A percentile compares a stretch with the other conserved stretches of the same genome.
Evolutionary conservation across 2,113 vertebrate genomes (phyloP).

Genomic region (Propithecus coquereli): DNA sequence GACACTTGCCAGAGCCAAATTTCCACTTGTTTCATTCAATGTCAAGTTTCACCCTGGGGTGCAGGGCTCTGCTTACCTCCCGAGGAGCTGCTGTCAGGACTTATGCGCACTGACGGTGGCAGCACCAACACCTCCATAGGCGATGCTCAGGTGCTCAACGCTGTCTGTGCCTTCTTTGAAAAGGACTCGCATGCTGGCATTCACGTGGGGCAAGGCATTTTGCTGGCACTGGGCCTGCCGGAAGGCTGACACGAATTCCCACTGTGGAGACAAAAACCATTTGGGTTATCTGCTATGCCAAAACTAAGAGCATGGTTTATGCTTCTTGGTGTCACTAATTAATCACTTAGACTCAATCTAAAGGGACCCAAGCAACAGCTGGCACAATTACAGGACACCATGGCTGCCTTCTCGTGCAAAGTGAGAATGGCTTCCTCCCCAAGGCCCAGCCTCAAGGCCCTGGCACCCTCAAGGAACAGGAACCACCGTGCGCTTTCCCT

Average conservation of each 20-base stretch:
- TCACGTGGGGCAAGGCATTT: slow-evolving; percentile 86
- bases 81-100: slow-evolving; percentile 80
- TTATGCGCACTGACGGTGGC: slow-evolving; percentile 79
- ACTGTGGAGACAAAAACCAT: slow-evolving; percentile 78
- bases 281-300: neutral
- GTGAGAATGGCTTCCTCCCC: neutral
- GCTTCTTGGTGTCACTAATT: neutral
- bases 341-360: neutral
- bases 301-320: neutral
- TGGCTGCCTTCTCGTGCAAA: neutral
- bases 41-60: neutral
- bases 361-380: neutral
- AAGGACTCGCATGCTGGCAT: slow-evolving; percentile 88
- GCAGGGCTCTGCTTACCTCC: slow-evolving; percentile 76
- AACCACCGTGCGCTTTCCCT: neutral
- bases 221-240: slow-evolving; percentile 90
- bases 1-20: neutral
- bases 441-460: accelerated
- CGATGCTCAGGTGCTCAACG: slow-evolving; percentile 87
- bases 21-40: neutral
- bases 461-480: neutral
- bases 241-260: slow-evolving; percentile 89
- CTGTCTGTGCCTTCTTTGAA: slow-evolving; percentile 83
- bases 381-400: neutral
- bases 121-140: slow-evolving; percentile 86